Evolutionary conservation across 2,797 vertebrate genomes (phyloP).

Genomic region (Cyprinella venusta): DNA sequence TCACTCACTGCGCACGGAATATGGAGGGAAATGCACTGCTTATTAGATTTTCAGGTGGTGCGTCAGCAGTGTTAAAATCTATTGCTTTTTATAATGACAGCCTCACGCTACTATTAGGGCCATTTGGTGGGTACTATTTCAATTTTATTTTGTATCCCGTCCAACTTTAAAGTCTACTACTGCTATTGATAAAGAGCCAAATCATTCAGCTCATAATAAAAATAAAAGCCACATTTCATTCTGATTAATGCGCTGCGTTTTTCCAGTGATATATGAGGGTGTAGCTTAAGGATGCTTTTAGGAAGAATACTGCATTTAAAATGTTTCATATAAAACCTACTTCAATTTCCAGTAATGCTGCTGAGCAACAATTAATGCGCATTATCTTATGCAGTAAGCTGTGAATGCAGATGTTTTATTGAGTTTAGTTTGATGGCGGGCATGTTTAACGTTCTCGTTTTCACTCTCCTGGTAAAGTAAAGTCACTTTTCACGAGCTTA

Average conservation of each 20-base stretch:
- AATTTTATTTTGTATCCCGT: constrained; percentile 57
- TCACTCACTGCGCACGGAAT: constrained; percentile 59
- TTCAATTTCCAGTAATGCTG: not conserved
- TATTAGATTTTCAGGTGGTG: constrained; percentile 62
- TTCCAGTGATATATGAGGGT: constrained; percentile 3
- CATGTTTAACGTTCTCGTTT: constrained; percentile 11
- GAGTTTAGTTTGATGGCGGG: not conserved
- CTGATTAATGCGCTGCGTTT: constrained; percentile 36
- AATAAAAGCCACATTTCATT: constrained; percentile 47
- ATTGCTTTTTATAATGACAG: constrained; percentile 55
- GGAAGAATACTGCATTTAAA: not conserved
- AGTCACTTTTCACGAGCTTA: constrained; percentile 53
- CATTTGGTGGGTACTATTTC: constrained; percentile 55
- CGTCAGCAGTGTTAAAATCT: constrained; percentile 66
- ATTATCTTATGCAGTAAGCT: constrained; percentile 18
- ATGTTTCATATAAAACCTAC: not conserved
- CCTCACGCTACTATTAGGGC: constrained; percentile 54
- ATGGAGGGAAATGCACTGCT: constrained; percentile 71
- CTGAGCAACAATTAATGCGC: constrained; percentile 2
- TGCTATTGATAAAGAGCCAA: constrained; percentile 68
- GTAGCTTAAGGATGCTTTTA: constrained; percentile 16
- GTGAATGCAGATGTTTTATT: not conserved
- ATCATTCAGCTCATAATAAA: constrained; percentile 51
- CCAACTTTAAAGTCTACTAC: constrained; percentile 58
- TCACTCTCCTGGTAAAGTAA: constrained; percentile 40